phyloP scores from a whole-genome alignment of 2,113 vertebrate species.

The Nansenia antarctica region DNA sequence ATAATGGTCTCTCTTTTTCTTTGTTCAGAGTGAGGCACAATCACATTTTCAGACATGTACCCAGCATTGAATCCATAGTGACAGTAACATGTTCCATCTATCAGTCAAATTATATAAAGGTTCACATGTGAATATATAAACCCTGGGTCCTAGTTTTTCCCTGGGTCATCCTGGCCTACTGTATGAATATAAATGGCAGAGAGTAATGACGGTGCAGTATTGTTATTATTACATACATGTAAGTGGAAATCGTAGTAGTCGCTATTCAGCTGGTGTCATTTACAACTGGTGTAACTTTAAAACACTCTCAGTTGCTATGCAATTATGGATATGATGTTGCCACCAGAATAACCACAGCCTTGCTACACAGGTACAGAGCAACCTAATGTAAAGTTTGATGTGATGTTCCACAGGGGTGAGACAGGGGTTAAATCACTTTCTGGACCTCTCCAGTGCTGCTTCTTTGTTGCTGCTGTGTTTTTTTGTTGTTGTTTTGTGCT shows the following conservation, averaged over 20 bases:
- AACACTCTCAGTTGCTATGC: neutral
- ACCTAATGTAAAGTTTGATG: neutral
- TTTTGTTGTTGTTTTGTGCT: neutral
- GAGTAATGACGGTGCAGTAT: no score
- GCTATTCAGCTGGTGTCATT: no score
- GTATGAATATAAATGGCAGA: no score
- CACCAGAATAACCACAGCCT: neutral
- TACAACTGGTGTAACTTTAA: no score
- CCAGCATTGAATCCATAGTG: neutral
- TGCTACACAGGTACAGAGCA: neutral
- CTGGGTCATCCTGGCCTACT: no score
- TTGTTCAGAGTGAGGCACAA: slow-evolving; percentile 27
- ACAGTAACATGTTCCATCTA: neutral
- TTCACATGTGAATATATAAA: no score
- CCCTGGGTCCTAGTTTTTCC: no score
- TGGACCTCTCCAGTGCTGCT: neutral
- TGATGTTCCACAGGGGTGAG: no score
- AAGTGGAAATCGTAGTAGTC: no score
- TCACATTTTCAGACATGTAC: neutral
- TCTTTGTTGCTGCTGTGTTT: neutral
- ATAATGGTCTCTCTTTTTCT: slow-evolving; percentile 11
- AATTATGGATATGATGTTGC: neutral
- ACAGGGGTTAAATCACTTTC: neutral
- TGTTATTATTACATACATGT: no score
- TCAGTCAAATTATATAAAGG: neutral